Evolutionary conservation across 2,113 vertebrate genomes (phyloP), one percentile per base, ranked within the genome.

Genomic region (Toxostoma redivivum): DNA sequence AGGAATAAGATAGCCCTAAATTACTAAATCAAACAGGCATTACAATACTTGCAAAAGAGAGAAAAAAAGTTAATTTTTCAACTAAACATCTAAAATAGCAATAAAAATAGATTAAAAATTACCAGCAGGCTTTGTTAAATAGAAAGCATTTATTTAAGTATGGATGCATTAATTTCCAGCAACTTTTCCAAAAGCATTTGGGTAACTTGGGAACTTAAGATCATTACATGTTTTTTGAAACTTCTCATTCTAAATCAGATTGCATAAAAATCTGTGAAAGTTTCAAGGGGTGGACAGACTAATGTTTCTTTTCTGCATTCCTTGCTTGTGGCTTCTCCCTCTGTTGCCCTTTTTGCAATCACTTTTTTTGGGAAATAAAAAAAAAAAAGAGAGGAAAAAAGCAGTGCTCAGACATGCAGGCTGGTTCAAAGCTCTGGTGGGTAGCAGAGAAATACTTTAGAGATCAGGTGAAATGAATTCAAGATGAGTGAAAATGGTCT

Each of bases 381-480:
- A 45, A 72, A 47, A 56, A 56, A 5, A 31, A 14, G 2, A 25
- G 40, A 45, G 24, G 20, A 11, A 60, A 86, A 45, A 48, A 42
- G 33, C 67, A 45, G 11, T 71, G 51, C 37, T 86, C 69, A 84
- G 61, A 78, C 64, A 90, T 21, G 48, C 66, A 88, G 69, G 51
- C 61, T 42, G n/a, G 45, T 93, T 92, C 87, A 86, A 78, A 91
- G 88, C 88, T 94, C 79, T n/a, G 38, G 67, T 70, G 90, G 65
- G 57, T 61, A 95, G 79, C 84, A 92, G 48, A n/a, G 67, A 82
- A 95, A 94, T 81, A 78, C 80, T 92, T 91, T 51, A 45, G 91
- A 94, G 81, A 92, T 74, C 57, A 91, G 93, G 70, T 78, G 61
- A 94, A 97, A 97, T 96, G 88, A 97, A 97, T 97, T 94, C 91